phyloP scores from a whole-genome alignment of 2,113 vertebrate species.

The Nothoprocta pentlandii region DNA sequence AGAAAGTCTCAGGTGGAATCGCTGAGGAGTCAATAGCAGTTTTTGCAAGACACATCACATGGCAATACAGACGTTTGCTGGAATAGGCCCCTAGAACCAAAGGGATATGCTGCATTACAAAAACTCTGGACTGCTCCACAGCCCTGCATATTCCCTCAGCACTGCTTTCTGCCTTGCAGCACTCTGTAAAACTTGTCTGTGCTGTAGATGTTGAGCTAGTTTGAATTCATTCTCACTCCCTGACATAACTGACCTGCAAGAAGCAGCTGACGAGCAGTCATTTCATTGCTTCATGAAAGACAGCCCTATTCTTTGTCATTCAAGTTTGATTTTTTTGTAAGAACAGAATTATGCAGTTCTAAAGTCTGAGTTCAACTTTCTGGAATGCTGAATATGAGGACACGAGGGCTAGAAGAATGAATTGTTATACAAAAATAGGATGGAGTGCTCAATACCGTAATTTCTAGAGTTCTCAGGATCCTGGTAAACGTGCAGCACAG shows the following conservation, averaged over 20 bases:
- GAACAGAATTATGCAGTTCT: constrained; percentile 14
- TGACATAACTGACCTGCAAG: not conserved
- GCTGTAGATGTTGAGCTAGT: not conserved
- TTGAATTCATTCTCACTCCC: not conserved
- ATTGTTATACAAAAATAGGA: not conserved
- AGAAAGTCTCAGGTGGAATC: not conserved
- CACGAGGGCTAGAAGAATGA: not conserved
- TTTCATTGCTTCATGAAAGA: constrained; percentile 20
- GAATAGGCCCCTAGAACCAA: not conserved
- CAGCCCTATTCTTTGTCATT: not conserved
- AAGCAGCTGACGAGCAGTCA: not conserved
- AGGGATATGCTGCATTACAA: not conserved
- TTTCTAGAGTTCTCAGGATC: not conserved
- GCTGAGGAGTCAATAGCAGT: not conserved
- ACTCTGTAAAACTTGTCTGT: fast-evolving
- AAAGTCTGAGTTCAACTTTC: constrained; percentile 4
- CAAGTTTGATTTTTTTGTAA: not conserved
- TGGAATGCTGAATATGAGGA: constrained; percentile 8
- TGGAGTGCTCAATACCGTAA: not conserved
- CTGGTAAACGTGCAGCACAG: not conserved
- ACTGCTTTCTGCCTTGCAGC: not conserved
- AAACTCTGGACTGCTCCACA: not conserved
- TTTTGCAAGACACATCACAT: not conserved
- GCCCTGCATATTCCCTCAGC: not conserved
- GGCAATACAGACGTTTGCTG: not conserved